Conservation (phyloP, 2,797 vertebrate species). For the Platalea minor region DNA sequence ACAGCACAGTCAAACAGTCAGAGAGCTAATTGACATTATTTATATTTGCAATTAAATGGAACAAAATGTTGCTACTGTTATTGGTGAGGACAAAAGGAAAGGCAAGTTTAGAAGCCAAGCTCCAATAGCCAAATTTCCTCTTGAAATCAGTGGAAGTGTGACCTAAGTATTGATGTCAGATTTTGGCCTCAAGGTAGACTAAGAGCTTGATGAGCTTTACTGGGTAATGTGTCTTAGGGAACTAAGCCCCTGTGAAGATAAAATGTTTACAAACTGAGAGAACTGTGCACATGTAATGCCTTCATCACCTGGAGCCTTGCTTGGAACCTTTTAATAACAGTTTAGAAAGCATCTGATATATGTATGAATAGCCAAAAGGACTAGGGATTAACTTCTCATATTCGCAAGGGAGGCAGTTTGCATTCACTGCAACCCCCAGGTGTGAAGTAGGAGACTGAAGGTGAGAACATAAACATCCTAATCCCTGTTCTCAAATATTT, state of each 20-base stretch:
- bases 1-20: background rate
- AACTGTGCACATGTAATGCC: background rate
- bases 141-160: background rate
- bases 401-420: background rate
- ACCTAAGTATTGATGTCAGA: background rate
- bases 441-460: constrained; percentile 12
- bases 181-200: background rate
- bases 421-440: background rate
- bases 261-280: background rate
- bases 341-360: background rate
- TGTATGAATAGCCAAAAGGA: background rate
- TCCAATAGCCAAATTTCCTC: background rate
- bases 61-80: background rate
- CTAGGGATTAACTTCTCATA: background rate
- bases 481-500: background rate
- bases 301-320: background rate
- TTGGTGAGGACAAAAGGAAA: background rate
- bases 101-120: background rate
- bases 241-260: background rate
- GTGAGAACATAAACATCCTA: constrained; percentile 10
- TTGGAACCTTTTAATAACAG: background rate
- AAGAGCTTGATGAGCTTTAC: background rate
- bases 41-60: background rate
- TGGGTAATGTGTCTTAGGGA: background rate
- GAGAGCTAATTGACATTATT: background rate